phyloP scores from a whole-genome alignment of 2,113 vertebrate genomes.

The Ptychochromis oligacanthus region DNA sequence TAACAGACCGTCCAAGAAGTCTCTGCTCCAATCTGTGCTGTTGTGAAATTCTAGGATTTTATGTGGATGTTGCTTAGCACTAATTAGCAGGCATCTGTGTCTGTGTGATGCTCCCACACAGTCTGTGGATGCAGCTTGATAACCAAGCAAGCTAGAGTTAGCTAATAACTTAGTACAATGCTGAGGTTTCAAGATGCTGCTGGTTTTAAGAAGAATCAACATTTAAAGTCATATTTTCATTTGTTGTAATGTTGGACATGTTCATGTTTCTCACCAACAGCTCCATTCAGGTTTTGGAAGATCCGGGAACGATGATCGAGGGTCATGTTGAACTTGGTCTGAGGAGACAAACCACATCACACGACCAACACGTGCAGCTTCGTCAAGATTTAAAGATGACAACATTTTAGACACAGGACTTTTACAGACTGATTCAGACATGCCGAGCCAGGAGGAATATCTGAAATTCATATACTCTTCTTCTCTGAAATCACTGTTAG shows the following conservation, averaged over 20 bases:
- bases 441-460: fast-evolving
- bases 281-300: slow-evolving; percentile 77
- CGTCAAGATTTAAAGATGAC: not conserved
- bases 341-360: not conserved
- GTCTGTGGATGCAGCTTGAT: no score
- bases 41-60: no score
- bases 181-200: no score
- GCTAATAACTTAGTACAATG: no score
- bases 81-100: no score
- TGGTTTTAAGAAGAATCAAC: no score
- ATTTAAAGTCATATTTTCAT: no score
- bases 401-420: not conserved
- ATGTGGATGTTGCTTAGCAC: no score
- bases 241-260: not conserved
- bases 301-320: slow-evolving; percentile 72
- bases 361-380: not conserved
- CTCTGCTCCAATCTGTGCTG: no score
- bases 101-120: no score
- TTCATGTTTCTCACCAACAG: slow-evolving; percentile 59
- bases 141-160: no score
- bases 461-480: not conserved
- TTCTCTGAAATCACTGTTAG: not conserved
- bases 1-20: no score
- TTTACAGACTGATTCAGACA: not conserved
- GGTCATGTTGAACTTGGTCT: slow-evolving; percentile 73